Evolutionary conservation across 2,797 vertebrate genomes (phyloP).

Genomic region (Onychomys leucogaster): DNA sequence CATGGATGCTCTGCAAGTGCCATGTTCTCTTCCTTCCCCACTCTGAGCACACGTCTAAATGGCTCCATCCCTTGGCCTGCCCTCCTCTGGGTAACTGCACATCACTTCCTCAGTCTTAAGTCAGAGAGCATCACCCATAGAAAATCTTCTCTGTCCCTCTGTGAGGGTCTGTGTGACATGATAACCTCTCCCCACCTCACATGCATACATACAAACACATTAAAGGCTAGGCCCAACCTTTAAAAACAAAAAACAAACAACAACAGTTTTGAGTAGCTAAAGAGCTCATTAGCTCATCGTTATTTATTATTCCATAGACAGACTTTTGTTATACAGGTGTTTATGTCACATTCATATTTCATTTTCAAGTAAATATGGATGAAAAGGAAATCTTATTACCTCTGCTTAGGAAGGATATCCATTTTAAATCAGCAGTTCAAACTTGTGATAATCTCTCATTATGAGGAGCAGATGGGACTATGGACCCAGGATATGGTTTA

Average conservation of each 20-base stretch:
- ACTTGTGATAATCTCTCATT: background rate
- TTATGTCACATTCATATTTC: background rate
- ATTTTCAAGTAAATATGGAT: constrained; percentile 29
- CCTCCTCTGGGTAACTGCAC: background rate
- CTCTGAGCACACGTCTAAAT: background rate
- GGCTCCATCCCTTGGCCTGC: background rate
- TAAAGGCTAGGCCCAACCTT: background rate
- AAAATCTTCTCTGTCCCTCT: background rate
- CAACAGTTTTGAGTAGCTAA: background rate
- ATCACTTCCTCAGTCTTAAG: background rate
- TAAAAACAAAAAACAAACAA: background rate
- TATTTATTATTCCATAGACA: background rate
- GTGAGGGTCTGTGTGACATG: background rate
- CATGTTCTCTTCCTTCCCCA: background rate
- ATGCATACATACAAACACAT: background rate
- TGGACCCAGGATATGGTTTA: background rate
- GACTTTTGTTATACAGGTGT: background rate
- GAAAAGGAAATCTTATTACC: background rate
- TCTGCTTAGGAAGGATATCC: background rate
- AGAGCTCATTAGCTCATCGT: background rate
- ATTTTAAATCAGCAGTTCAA: constrained; percentile 5
- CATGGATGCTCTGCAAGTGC: background rate
- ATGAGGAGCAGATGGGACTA: background rate
- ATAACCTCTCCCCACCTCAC: background rate
- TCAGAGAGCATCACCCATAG: background rate